Conservation (phyloP, 2,113 vertebrate genomes). For the Parus major region DNA sequence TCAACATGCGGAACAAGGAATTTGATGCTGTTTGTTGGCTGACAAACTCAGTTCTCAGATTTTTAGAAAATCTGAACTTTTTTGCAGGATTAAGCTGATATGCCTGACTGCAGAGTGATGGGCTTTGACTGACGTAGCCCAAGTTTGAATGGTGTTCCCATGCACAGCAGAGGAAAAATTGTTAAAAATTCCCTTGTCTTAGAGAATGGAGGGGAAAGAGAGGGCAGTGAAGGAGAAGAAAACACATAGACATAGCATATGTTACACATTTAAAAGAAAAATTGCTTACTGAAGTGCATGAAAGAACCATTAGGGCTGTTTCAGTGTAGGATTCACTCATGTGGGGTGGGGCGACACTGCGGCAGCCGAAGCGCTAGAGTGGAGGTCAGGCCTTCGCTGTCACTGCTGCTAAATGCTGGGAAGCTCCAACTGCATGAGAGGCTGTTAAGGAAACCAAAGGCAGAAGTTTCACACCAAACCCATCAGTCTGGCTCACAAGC, state of each 20-base stretch:
- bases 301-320: not conserved
- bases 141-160: not conserved
- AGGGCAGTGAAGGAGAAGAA: not conserved
- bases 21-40: slow-evolving; percentile 55
- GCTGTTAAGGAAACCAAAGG: not conserved
- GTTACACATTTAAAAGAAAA: not conserved
- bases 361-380: not conserved
- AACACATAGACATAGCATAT: not conserved
- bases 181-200: not conserved
- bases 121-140: not conserved
- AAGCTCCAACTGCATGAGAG: not conserved
- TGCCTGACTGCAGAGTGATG: slow-evolving; percentile 30
- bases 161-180: not conserved
- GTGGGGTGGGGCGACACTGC: not conserved
- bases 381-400: not conserved
- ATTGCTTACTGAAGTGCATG: not conserved
- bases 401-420: not conserved
- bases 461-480: slow-evolving; percentile 20
- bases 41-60: slow-evolving; percentile 63
- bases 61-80: slow-evolving; percentile 17
- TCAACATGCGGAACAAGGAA: slow-evolving; percentile 42
- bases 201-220: not conserved
- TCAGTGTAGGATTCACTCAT: not conserved
- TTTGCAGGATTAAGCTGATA: not conserved
- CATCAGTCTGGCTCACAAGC: slow-evolving; percentile 24